phyloP scores from a whole-genome alignment of 2,797 vertebrate genomes.

The Echiichthys vipera region DNA sequence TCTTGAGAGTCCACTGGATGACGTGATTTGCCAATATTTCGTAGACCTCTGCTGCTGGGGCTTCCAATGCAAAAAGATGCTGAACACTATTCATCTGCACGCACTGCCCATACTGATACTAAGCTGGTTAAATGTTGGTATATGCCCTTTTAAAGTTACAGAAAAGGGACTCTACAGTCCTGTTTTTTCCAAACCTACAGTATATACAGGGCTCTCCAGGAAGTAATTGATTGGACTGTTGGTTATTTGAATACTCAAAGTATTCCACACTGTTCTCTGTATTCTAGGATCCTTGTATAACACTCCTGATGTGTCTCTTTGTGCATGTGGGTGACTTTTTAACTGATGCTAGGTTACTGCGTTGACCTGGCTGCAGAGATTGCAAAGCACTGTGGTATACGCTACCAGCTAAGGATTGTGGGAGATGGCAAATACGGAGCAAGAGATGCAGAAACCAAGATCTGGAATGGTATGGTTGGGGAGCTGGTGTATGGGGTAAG shows the following conservation, averaged over 20 bases:
- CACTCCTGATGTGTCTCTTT: background rate
- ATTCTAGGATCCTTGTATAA: background rate
- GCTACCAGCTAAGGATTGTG: constrained; percentile 96
- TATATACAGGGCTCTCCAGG: background rate
- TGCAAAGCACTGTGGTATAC: constrained; percentile 97
- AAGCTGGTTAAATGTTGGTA: too few species aligned
- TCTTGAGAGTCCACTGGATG: too few species aligned
- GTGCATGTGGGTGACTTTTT: background rate
- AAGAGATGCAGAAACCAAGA: constrained; percentile 97
- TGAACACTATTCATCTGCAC: too few species aligned
- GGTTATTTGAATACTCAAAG: background rate
- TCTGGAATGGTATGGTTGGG: constrained; percentile 99
- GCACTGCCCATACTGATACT: too few species aligned
- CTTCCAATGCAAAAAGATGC: too few species aligned
- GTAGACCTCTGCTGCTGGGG: too few species aligned
- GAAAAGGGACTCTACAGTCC: background rate
- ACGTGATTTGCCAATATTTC: too few species aligned
- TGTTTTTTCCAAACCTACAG: background rate
- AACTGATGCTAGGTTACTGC: constrained; percentile 85
- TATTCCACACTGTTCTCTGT: background rate
- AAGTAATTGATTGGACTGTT: background rate
- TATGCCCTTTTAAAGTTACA: background rate
- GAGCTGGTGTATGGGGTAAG: constrained; percentile 99
- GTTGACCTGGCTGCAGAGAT: constrained; percentile 97
- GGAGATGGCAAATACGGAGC: constrained; percentile 98